Conservation (phyloP, 2,888 invertebrate genomes). For the Thymelicus sylvestris region DNA sequence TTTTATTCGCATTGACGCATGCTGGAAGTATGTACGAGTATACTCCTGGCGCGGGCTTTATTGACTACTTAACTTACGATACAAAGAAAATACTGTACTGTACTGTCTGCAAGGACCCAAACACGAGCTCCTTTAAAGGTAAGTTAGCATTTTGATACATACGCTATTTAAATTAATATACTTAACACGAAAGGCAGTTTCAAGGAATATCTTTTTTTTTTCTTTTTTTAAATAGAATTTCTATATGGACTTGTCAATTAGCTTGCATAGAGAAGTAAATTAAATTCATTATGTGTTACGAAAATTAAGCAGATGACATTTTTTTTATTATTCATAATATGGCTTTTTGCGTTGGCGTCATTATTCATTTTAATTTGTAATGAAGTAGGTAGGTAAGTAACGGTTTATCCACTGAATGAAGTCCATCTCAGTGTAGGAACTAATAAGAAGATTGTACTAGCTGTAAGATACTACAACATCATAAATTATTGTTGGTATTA, state of each 20-base stretch:
- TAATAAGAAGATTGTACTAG: slow-evolving; percentile 15
- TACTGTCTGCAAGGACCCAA: too few species aligned
- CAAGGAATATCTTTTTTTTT: neutral
- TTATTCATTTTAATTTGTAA: too few species aligned
- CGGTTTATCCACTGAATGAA: neutral
- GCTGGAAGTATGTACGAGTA: neutral
- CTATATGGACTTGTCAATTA: too few species aligned
- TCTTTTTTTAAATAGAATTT: too few species aligned
- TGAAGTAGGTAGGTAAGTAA: too few species aligned
- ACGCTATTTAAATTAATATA: neutral
- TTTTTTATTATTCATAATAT: too few species aligned
- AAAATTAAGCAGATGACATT: too few species aligned
- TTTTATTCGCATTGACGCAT: neutral
- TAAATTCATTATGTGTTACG: too few species aligned
- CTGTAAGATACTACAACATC: slow-evolving; percentile 10
- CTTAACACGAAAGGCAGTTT: neutral
- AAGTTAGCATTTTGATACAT: neutral
- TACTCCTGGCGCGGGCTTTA: neutral
- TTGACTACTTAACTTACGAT: neutral
- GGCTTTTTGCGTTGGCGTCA: too few species aligned
- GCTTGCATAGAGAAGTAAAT: too few species aligned
- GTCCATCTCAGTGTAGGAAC: neutral
- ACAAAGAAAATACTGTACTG: neutral
- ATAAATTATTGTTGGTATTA: slow-evolving; percentile 7
- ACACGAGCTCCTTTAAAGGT: neutral